These are phyloP conservation scores for Daphoenositta chrysoptera DNA, from an alignment of 2,113 vertebrate species.

Conservation along the genomic window DNA sequence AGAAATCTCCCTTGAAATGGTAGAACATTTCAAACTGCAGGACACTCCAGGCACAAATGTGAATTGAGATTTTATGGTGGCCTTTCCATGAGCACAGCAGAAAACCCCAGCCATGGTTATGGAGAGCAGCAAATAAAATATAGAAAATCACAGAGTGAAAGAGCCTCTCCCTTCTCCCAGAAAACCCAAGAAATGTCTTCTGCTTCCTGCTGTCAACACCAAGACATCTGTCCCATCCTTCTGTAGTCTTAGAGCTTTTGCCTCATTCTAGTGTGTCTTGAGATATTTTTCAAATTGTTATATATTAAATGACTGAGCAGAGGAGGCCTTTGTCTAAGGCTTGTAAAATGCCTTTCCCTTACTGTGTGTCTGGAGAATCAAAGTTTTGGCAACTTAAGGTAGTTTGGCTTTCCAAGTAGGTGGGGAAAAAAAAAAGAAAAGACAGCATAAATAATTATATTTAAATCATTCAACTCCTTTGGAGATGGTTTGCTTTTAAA, in stretches of 20 bases:
- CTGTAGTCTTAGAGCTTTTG: neutral
- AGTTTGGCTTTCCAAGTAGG: neutral
- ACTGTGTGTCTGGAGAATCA: neutral
- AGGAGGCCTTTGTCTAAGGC: neutral
- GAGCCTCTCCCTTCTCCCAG: neutral
- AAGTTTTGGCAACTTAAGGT: neutral
- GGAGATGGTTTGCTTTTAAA: neutral
- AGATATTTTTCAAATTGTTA: neutral
- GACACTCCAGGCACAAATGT: neutral
- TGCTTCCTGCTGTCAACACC: neutral
- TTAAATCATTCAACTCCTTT: neutral
- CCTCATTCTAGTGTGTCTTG: neutral
- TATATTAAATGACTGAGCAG: neutral
- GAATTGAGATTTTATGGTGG: neutral
- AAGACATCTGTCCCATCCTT: neutral
- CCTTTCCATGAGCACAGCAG: neutral
- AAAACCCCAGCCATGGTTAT: neutral
- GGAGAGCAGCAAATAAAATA: neutral
- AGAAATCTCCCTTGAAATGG: neutral
- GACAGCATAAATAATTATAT: neutral
- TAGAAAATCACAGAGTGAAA: neutral
- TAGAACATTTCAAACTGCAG: neutral
- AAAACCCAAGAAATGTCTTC: neutral
- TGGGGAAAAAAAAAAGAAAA: neutral
- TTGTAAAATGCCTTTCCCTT: neutral